phyloP scores from a whole-genome alignment of 1,140 invertebrate species.

The Parasteatoda tepidariorum region DNA sequence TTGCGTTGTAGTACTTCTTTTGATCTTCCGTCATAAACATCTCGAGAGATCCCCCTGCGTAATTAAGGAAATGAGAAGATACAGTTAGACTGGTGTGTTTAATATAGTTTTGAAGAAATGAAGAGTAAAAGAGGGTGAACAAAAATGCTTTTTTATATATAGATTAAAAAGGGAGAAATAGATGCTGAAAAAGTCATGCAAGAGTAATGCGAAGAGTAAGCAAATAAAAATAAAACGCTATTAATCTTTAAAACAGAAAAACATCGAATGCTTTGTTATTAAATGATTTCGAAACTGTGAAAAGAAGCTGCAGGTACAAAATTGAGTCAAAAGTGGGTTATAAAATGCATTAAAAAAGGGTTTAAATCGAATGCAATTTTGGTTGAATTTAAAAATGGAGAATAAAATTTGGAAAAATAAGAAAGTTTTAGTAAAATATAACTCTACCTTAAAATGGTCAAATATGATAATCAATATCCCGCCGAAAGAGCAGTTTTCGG shows the following conservation, averaged over 20 bases:
- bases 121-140: not conserved
- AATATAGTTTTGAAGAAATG: not conserved
- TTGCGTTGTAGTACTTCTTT: slow-evolving; percentile 99
- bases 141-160: not conserved
- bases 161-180: not conserved
- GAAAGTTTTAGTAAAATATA: slow-evolving; percentile 42
- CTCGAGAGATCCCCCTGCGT: slow-evolving; percentile 94
- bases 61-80: slow-evolving; percentile 62
- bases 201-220: not conserved
- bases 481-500: slow-evolving; percentile 40
- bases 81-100: slow-evolving; percentile 26
- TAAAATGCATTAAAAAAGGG: not conserved
- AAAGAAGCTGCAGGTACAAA: not conserved
- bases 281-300: not conserved
- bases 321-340: not conserved
- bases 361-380: not conserved
- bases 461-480: slow-evolving; percentile 57
- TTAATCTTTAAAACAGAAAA: not conserved
- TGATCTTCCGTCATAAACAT: slow-evolving; percentile 99
- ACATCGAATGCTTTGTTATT: not conserved
- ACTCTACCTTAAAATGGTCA: slow-evolving; percentile 59
- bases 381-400: not conserved
- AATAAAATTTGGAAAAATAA: slow-evolving; percentile 3
- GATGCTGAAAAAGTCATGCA: not conserved
- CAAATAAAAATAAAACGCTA: slow-evolving; percentile 1